These are phyloP conservation scores for Oxyruncus cristatus DNA, from an alignment of 2,113 vertebrate genomes.

Conservation along the genomic window DNA sequence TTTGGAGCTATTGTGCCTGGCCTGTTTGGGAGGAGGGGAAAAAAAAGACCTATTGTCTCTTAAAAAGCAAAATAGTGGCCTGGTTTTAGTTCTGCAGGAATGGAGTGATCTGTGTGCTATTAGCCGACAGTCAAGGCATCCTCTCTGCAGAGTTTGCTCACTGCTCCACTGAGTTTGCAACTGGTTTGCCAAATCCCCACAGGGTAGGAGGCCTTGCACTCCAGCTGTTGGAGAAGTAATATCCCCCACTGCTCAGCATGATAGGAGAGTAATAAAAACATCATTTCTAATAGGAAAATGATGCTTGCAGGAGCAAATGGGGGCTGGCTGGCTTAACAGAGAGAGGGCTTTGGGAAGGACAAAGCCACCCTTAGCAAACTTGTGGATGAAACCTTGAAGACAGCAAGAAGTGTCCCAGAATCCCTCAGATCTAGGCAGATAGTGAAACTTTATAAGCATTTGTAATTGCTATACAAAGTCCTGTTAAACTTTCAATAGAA, in stretches of 20 bases:
- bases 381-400: background rate
- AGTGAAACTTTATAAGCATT: background rate
- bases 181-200: constrained; percentile 62
- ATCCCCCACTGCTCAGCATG: constrained; percentile 57
- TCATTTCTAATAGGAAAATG: constrained; percentile 62
- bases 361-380: background rate
- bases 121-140: constrained; percentile 41
- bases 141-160: constrained; percentile 29
- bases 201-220: constrained; percentile 53
- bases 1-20: constrained; percentile 57
- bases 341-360: background rate
- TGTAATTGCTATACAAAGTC: background rate
- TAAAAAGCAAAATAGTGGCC: constrained; percentile 28
- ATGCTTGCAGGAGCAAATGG: constrained; percentile 36
- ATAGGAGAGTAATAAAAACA: constrained; percentile 58
- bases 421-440: background rate
- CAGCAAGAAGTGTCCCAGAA: background rate
- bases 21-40: constrained; percentile 34
- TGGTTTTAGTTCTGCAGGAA: constrained; percentile 51
- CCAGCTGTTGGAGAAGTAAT: constrained; percentile 59
- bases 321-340: background rate
- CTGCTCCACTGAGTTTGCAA: constrained; percentile 36
- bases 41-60: constrained; percentile 52
- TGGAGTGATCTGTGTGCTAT: constrained; percentile 16
- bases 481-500: background rate